phyloP scores from a whole-genome alignment of 2,888 invertebrate genomes.

The Melipona beecheii region DNA sequence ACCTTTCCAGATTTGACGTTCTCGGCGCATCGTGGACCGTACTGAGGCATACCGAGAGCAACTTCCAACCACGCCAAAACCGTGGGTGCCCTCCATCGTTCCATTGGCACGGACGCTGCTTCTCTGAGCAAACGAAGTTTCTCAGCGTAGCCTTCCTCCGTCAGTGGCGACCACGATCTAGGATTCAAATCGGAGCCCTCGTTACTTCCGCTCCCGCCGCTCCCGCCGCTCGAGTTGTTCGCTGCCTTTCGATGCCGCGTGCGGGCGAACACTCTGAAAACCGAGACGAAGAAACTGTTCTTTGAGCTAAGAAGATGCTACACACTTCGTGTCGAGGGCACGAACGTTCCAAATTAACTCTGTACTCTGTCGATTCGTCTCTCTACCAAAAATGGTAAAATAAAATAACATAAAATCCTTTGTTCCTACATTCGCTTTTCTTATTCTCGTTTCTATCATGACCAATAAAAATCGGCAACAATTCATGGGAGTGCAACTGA shows the following conservation, averaged over 20 bases:
- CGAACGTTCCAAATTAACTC: neutral
- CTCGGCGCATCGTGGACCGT: slow-evolving; percentile 94
- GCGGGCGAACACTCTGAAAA: slow-evolving; percentile 91
- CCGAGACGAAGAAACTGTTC: slow-evolving; percentile 27
- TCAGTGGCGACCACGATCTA: slow-evolving; percentile 88
- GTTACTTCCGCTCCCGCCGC: slow-evolving; percentile 88
- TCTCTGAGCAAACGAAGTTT: slow-evolving; percentile 92
- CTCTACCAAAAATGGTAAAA: neutral
- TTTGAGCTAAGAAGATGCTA: slow-evolving; percentile 44
- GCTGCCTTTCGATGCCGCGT: slow-evolving; percentile 93
- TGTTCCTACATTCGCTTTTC: too few relatives aligned
- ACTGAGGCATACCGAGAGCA: slow-evolving; percentile 97
- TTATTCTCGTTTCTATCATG: too few relatives aligned
- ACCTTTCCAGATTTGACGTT: slow-evolving; percentile 98
- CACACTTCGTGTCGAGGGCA: neutral
- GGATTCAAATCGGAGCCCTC: slow-evolving; percentile 83
- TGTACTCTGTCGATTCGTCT: neutral
- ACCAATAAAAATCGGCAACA: too few relatives aligned
- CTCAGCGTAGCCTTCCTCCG: slow-evolving; percentile 90
- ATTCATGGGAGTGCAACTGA: too few relatives aligned
- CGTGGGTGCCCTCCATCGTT: slow-evolving; percentile 96
- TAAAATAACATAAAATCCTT: neutral
- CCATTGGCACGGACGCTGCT: slow-evolving; percentile 93
- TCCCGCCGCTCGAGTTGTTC: slow-evolving; percentile 85
- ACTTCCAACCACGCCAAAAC: slow-evolving; percentile 98